These are phyloP conservation scores for Nomada fabriciana DNA, from an alignment of 2,888 invertebrate genomes.

Conservation along the genomic window DNA sequence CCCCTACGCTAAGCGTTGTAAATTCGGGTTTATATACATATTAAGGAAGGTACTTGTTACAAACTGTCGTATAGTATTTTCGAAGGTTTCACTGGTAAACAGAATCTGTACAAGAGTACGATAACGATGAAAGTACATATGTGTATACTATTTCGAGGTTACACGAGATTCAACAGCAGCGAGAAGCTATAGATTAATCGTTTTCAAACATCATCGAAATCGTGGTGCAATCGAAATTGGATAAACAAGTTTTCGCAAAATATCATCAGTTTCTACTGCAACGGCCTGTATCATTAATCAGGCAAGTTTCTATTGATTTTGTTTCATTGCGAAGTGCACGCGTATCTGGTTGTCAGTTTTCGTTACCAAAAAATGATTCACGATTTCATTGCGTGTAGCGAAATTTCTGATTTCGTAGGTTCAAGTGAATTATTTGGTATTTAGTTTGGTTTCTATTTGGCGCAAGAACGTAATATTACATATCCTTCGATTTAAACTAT, in stretches of 20 bases:
- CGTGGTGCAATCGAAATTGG: neutral
- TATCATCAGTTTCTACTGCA: neutral
- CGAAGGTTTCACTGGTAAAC: conserved; percentile 23
- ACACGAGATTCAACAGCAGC: neutral
- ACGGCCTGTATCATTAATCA: no score
- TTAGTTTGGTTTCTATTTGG: neutral
- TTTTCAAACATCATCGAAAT: neutral
- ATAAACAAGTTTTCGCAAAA: neutral
- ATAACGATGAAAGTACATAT: conserved; percentile 1
- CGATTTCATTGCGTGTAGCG: neutral
- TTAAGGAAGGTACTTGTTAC: neutral
- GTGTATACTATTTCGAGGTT: conserved; percentile 3
- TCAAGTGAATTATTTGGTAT: neutral
- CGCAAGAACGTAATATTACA: no score
- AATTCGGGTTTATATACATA: neutral
- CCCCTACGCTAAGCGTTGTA: neutral
- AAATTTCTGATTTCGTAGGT: neutral
- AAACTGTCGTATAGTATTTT: conserved; percentile 7
- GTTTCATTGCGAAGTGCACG: no score
- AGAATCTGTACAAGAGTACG: conserved; percentile 30
- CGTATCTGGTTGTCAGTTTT: no score
- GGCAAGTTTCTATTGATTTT: no score
- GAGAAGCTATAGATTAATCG: neutral
- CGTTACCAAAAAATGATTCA: neutral
- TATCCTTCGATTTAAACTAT: no score